Base-by-base conservation (phyloP, 2,113 vertebrate genomes). In the Bufo bufo region DNA sequence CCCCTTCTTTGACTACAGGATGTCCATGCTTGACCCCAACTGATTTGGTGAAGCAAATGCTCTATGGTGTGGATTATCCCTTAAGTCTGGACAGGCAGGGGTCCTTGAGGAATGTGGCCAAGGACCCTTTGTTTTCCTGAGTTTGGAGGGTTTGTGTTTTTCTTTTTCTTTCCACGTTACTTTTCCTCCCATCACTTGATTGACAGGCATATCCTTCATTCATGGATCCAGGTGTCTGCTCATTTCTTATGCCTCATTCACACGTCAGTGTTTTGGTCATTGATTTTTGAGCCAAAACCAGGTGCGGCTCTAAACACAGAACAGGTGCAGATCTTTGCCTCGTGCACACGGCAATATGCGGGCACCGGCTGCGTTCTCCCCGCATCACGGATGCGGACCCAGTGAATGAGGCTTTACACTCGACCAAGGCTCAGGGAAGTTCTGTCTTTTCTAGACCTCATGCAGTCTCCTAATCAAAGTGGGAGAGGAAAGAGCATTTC, bases 51-150 rank as follows among this genome's bases (percentile, higher is more conserved):
- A 80, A 59, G 43, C 33, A 43, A 81, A 81, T 45, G 78, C 23
- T 80, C n/a, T 80, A 10, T 45, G 13, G 23, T 14, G 7, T 47
- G 23, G 78, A 83, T 66, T 69, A 83, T 83, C 63, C 63, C 66
- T 54, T 33, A 33, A 71, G 33, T n/a, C 82, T 69, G 65, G 63
- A 69, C n/a, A 3, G 49, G 45, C 20, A 69, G 81, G 61, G 81
- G 82, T 71, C 63, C 49, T 54, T 9, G 33, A 71, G 81, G 82
- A 84, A 71, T 71, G 63, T 14, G 10, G 47, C 10, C 6, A 43
- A 75, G 69, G 63, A 58, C 54, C 52, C 14, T 85, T 85, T 59
- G 84, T 75, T 19, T 45, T 16, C 19, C 5, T 16, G 58, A 52
- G 6, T 54, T 59, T 80, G 6, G 71, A 33, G 47, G 7, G 50